Percentiles rank a stretch among this genome's conserved stretches.
Evolutionary conservation across 2,888 invertebrate species (phyloP).

Genomic region (Scaptomyza tumidula): DNA sequence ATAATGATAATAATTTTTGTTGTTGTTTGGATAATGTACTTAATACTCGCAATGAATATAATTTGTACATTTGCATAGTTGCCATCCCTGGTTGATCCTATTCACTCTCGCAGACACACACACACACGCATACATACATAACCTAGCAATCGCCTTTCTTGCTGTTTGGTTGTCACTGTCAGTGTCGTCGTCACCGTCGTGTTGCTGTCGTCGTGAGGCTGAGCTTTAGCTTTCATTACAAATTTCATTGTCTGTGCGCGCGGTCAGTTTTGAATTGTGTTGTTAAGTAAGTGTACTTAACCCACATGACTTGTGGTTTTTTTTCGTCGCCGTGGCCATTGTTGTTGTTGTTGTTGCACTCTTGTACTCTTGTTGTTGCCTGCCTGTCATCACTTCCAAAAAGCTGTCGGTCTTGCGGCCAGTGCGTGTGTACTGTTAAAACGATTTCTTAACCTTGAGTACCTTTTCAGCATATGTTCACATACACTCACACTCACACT

Average conservation of each 20-base stretch:
- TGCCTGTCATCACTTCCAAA: conserved; percentile 73
- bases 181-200: conserved; percentile 27
- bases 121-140: conserved; percentile 5
- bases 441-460: conserved; percentile 80
- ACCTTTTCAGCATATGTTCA: conserved; percentile 61
- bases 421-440: conserved; percentile 66
- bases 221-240: conserved; percentile 70
- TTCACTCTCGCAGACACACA: conserved; percentile 21
- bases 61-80: background rate
- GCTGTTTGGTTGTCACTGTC: conserved; percentile 36
- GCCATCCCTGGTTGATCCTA: conserved; percentile 52
- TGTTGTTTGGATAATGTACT: background rate
- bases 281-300: conserved; percentile 81
- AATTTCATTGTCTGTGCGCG: conserved; percentile 73
- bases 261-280: conserved; percentile 77
- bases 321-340: conserved; percentile 42
- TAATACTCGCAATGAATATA: background rate
- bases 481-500: conserved; percentile 17
- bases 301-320: conserved; percentile 80
- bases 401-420: conserved; percentile 65
- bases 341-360: conserved; percentile 29
- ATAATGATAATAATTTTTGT: background rate
- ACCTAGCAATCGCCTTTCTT: conserved; percentile 33
- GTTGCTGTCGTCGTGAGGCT: conserved; percentile 45
- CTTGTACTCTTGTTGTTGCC: conserved; percentile 29